A percentile compares a stretch with the other conserved stretches of the same genome.
phyloP scores from a whole-genome alignment of 2,113 vertebrate species.

The Orthonyx spaldingii region DNA sequence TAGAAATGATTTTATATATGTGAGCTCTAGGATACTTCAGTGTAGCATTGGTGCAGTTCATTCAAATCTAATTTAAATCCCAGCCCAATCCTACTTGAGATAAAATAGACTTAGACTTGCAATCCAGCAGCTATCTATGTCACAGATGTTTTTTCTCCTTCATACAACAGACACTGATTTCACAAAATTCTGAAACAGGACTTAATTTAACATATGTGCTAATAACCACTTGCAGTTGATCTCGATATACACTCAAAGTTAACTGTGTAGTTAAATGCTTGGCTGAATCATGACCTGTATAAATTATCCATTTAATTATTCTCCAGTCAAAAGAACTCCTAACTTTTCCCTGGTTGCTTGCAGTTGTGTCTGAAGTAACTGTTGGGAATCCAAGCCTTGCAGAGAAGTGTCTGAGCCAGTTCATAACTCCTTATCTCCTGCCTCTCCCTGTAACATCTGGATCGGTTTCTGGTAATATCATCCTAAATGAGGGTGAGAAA shows the following conservation, averaged over 20 bases:
- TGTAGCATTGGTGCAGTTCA: background rate
- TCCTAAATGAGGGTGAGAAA: background rate
- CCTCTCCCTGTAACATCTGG: conserved; percentile 11
- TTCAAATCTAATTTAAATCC: background rate
- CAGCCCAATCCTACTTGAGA: background rate
- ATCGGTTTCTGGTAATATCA: background rate
- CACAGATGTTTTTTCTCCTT: background rate
- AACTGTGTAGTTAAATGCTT: conserved; percentile 3
- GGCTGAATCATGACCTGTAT: background rate
- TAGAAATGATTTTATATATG: background rate
- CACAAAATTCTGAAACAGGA: background rate
- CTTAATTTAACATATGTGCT: background rate
- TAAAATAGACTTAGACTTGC: background rate
- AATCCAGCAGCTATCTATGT: background rate
- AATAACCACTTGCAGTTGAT: background rate
- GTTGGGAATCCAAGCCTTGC: background rate
- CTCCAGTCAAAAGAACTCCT: background rate
- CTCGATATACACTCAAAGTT: background rate
- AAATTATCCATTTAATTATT: conserved; percentile 30
- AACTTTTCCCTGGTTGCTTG: background rate
- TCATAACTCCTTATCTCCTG: background rate
- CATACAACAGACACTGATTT: background rate
- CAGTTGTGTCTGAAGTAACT: background rate
- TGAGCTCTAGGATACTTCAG: background rate
- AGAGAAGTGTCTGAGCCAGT: background rate